Evolutionary conservation across 2,797 vertebrate species (phyloP).

Genomic region (Molossus molossus): DNA sequence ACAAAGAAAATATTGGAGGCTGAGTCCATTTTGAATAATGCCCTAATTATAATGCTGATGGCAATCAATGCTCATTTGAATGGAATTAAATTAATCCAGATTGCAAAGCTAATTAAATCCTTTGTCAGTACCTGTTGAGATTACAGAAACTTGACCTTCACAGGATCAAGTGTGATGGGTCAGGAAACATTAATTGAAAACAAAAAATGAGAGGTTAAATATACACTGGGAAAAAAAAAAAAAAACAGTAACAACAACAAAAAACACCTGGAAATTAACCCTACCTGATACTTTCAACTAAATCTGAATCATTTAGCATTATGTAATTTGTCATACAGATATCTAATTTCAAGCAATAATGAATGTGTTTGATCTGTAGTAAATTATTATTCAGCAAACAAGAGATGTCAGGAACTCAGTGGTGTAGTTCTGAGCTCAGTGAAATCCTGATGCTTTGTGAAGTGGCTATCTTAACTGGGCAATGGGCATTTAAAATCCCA

Average conservation of each 20-base stretch:
- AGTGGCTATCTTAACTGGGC: background rate
- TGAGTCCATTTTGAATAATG: conserved; percentile 55
- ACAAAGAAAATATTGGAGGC: conserved; percentile 16
- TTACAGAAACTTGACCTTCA: conserved; percentile 52
- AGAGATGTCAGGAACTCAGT: background rate
- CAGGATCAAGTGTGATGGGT: conserved; percentile 7
- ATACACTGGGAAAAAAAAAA: background rate
- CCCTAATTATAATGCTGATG: conserved; percentile 71
- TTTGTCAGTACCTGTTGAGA: conserved; percentile 33
- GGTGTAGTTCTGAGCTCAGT: background rate
- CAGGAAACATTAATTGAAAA: conserved; percentile 38
- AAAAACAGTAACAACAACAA: background rate
- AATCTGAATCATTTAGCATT: background rate
- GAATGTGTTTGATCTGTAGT: background rate
- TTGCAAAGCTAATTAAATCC: conserved; percentile 72
- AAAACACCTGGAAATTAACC: background rate
- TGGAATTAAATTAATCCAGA: conserved; percentile 68
- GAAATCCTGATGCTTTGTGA: background rate
- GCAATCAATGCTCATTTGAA: conserved; percentile 76
- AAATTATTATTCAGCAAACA: background rate
- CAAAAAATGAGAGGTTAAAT: background rate
- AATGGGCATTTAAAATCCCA: background rate
- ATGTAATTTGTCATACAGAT: background rate
- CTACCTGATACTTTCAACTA: background rate
- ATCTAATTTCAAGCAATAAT: background rate